Conservation (phyloP, 1,140 invertebrate genomes). For the Drosophila seguyi region DNA sequence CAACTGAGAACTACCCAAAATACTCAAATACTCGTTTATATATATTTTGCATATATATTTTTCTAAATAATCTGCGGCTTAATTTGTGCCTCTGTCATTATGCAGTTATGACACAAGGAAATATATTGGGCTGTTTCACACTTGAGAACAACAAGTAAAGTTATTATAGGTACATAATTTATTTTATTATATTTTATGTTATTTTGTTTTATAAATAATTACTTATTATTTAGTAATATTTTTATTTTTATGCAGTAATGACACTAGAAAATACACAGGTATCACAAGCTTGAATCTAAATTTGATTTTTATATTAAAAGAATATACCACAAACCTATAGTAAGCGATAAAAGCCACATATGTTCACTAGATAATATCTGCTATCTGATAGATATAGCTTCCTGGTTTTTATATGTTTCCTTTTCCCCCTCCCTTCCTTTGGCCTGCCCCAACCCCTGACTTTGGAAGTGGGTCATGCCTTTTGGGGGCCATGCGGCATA, state of each 20-base stretch:
- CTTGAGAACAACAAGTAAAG: neutral
- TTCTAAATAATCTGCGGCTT: conserved; percentile 11
- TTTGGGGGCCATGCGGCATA: conserved; percentile 31
- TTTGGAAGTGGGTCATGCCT: conserved; percentile 39
- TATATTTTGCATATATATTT: conserved; percentile 2
- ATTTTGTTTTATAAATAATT: neutral
- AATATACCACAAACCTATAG: too few relatives aligned
- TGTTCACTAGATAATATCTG: conserved; percentile 4
- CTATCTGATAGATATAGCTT: conserved; percentile 15
- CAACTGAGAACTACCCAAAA: conserved; percentile 7
- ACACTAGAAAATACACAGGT: neutral
- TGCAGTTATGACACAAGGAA: neutral
- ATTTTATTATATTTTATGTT: too few relatives aligned
- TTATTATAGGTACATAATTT: too few relatives aligned
- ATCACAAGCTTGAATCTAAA: neutral
- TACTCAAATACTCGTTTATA: neutral
- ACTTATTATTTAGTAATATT: too few relatives aligned
- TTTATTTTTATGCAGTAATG: neutral
- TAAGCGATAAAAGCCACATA: neutral
- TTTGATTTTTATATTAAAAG: neutral
- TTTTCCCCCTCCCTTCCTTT: neutral
- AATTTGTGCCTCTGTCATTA: neutral
- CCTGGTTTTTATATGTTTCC: neutral
- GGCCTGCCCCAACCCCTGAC: neutral
- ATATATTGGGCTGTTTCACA: neutral